These are phyloP conservation scores for Euphonia xanthogaster DNA, from an alignment of 2,797 vertebrate genomes.

Conservation along the genomic window DNA sequence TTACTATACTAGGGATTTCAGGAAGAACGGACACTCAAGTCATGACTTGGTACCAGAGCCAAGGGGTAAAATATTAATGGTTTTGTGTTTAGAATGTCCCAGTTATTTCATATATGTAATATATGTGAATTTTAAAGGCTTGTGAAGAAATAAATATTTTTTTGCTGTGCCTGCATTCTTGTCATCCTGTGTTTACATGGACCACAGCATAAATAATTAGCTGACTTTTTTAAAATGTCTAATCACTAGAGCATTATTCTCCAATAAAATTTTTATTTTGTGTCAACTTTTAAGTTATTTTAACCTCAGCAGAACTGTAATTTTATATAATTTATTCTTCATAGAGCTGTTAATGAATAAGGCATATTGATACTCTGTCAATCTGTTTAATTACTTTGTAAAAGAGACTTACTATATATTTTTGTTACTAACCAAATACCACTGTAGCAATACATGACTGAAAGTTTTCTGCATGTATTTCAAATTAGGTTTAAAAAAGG, in stretches of 20 bases:
- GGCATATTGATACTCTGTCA: background rate
- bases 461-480: background rate
- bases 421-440: background rate
- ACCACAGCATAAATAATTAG: background rate
- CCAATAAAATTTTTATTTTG: background rate
- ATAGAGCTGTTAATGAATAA: background rate
- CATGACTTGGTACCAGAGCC: background rate
- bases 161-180: background rate
- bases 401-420: background rate
- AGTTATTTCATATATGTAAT: background rate
- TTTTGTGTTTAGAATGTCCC: background rate
- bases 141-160: background rate
- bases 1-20: background rate
- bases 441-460: background rate
- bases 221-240: background rate
- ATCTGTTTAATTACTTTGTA: background rate
- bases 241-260: background rate
- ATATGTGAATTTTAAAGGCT: background rate
- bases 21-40: background rate
- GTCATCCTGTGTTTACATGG: accelerated
- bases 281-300: background rate
- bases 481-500: background rate
- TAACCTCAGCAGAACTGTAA: background rate
- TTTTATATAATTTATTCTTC: background rate
- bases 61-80: background rate